These are phyloP conservation scores for Epirrita christyi DNA, from an alignment of 2,888 invertebrate genomes.

Conservation along the genomic window DNA sequence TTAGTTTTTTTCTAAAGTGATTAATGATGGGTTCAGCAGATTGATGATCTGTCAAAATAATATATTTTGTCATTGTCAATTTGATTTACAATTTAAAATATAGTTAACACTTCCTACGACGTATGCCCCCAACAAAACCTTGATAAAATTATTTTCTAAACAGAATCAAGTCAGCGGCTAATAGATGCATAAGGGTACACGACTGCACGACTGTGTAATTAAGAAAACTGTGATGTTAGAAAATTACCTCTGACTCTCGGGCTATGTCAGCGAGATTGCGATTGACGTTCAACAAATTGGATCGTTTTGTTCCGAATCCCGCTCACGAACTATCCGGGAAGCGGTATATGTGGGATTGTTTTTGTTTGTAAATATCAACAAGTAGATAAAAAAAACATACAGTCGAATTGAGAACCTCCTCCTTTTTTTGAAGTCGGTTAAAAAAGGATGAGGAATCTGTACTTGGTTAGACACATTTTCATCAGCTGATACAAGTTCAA, in stretches of 20 bases:
- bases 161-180: neutral
- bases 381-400: conserved; percentile 7
- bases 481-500: no score
- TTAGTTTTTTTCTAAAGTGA: no score
- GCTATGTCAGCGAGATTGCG: conserved; percentile 26
- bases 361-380: conserved; percentile 25
- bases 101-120: no score
- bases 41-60: no score
- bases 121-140: neutral
- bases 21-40: no score
- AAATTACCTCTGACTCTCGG: conserved; percentile 5
- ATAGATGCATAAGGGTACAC: no score
- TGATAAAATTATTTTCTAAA: neutral
- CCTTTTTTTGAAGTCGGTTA: no score
- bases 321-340: conserved; percentile 18
- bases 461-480: no score
- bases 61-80: no score
- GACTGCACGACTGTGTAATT: neutral
- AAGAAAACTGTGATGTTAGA: conserved; percentile 19
- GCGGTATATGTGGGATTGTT: conserved; percentile 4
- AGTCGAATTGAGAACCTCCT: no score
- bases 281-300: conserved; percentile 39
- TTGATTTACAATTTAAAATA: no score
- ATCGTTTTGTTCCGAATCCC: conserved; percentile 34
- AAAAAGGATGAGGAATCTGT: no score